phyloP scores from a whole-genome alignment of 2,113 vertebrate species.

The Ceuthmochares aereus region DNA sequence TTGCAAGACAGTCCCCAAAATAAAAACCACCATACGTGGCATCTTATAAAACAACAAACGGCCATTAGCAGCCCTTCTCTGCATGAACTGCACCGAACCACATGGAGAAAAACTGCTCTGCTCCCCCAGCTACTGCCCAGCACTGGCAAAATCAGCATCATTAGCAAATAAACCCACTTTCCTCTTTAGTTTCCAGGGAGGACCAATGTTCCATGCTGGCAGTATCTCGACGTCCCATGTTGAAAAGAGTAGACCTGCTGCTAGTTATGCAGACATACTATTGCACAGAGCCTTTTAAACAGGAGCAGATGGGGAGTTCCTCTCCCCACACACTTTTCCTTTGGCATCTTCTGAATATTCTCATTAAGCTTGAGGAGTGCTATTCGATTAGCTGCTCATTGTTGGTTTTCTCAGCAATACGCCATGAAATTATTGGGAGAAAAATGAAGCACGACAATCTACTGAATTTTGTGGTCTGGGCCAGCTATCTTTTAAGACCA shows the following conservation, averaged over 20 bases:
- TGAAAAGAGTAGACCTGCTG: not conserved
- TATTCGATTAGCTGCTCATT: not conserved
- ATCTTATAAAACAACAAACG: not conserved
- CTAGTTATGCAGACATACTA: not conserved
- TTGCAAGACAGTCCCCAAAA: not conserved
- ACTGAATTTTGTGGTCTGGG: not conserved
- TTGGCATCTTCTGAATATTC: not conserved
- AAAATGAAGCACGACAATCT: not conserved
- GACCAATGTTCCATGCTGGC: fast-evolving
- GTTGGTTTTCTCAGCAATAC: not conserved
- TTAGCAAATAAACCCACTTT: not conserved
- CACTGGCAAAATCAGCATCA: not conserved
- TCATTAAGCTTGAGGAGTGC: not conserved
- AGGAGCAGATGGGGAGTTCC: not conserved
- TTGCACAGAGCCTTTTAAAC: not conserved
- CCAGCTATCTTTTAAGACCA: not conserved
- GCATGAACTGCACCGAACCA: too few relatives aligned
- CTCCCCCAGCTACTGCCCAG: not conserved
- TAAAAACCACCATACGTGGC: not conserved
- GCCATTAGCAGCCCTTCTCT: not conserved
- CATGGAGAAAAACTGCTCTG: fast-evolving
- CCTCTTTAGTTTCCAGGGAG: not conserved
- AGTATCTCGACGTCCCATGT: not conserved
- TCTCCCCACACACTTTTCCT: not conserved
- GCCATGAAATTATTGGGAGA: not conserved